Evolutionary conservation across 2,797 vertebrate genomes (phyloP), one percentile per base, ranked within the genome.

Genomic region (Pelodytes ibericus): DNA sequence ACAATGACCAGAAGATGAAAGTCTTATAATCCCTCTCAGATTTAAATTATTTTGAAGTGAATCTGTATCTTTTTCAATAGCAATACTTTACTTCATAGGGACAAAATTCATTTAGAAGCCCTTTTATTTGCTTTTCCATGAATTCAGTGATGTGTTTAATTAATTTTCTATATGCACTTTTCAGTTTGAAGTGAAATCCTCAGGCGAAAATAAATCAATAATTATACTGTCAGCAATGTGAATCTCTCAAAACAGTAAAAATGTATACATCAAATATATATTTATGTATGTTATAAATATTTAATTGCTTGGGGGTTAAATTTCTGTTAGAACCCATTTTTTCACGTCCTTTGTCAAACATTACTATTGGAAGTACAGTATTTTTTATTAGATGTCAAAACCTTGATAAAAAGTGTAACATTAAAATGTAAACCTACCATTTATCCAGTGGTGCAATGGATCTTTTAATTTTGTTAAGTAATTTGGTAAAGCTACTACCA

Each of bases 41-140:
- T 71, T 10, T 59, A 16, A 27, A 71, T 59, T 41, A 41, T 71
- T 59, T 44, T 71, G 22, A 20, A 29, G 15, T 10, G 31, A 57
- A 26, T 71, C 33, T 24, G 20, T 69, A 69, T 57, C 26, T 39
- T 24, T 27, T 26, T 27, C 51, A 59, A 59, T 39, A 71, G 10
- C 29, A 71, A 31, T 58, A 71, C 39, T 41, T 26, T 59, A 58
- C 53, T 44, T 57, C 36, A 27, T 11, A 15, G 9, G 15, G 20
- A 60, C 24, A 41, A 58, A 57, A 71, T 58, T 15, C 58, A 71
- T 67, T 79, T 72, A 72, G 82, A 51, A 36, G 18, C 57, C 29
- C 5, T 62, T 51, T 30, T 15, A 18, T 47, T 47, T 15, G 24
- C 22, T 39, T n/a, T 69, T 57, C 30, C 36, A 27, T 57, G 22